Base-by-base conservation (phyloP, 2,888 invertebrate species). In the Disparrhopalites patrizii region DNA sequence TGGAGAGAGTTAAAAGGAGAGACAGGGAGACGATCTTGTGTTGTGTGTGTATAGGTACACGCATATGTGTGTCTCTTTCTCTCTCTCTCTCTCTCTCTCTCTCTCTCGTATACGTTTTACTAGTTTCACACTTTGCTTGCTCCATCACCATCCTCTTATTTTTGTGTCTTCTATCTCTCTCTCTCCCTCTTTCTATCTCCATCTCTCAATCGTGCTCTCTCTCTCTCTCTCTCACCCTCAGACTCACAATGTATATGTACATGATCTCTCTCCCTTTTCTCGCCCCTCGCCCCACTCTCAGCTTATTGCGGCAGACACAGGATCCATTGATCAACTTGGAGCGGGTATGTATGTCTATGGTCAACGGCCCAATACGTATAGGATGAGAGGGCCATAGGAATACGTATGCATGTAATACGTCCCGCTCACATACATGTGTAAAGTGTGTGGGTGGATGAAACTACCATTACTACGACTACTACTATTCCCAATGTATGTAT, bases 261-360 rank as follows among this genome's bases (percentile, higher is more conserved):
- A n/a, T n/a, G n/a, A n/a, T n/a, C n/a, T n/a, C n/a, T 47, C 47
- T 47, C 47, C 47, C 23, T 47, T 47, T 47, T 23, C 47, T 47
- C 23, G 47, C 47, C 25, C 23, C 47, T 47, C 23, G 47, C 47
- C 25, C 23, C 47, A 47, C 47, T 47, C 23, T 47, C 47, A 25
- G 47, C 47, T 47, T n/a, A n/a, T n/a, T 47, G 47, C 47, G 47
- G 47, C 47, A 47, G 47, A 47, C 47, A 52, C 52, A 30, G 52
- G 28, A 52, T 52, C 52, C 52, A 52, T 52, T 52, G 52, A 52
- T 52, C 52, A 52, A 52, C 28, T 52, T 8, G 8, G 8, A 10
- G 8, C 8, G 8, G 36, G 52, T 27, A 30, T 30, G 27, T 52
- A 52, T 30, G 27, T n/a, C 52, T n/a, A 52, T 23, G 47, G 47